phyloP scores from a whole-genome alignment of 2,888 invertebrate genomes.

The Polyploca ridens region DNA sequence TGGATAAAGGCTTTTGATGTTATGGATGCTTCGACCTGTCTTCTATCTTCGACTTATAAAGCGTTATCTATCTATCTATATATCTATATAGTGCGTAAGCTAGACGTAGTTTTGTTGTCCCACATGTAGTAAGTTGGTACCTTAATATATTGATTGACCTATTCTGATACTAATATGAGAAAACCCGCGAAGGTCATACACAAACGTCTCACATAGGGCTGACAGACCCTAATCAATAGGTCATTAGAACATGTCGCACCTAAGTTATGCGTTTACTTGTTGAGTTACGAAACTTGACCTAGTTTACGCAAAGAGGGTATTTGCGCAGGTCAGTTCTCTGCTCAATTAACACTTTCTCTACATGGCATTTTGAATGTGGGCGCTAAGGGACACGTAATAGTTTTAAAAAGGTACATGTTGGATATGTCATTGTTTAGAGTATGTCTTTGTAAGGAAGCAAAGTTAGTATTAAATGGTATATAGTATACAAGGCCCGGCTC shows the following conservation, averaged over 20 bases:
- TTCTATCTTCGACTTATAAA: too few species aligned
- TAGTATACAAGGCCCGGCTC: too few species aligned
- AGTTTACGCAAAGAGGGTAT: conserved; percentile 38
- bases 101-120: too few species aligned
- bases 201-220: neutral
- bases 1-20: too few species aligned
- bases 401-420: neutral
- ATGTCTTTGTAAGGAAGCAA: too few species aligned
- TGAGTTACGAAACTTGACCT: conserved; percentile 45
- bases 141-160: neutral
- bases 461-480: too few species aligned
- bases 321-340: conserved; percentile 24
- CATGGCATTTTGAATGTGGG: neutral
- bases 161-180: neutral
- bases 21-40: too few species aligned
- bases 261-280: conserved; percentile 25
- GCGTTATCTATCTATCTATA: too few species aligned
- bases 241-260: conserved; percentile 25
- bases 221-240: neutral
- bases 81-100: too few species aligned
- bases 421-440: neutral
- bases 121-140: neutral
- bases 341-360: conserved; percentile 27
- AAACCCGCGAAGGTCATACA: neutral
- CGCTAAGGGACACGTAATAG: neutral